Evolutionary conservation across 2,113 vertebrate genomes (phyloP).

Genomic region (Gavialis gangeticus): DNA sequence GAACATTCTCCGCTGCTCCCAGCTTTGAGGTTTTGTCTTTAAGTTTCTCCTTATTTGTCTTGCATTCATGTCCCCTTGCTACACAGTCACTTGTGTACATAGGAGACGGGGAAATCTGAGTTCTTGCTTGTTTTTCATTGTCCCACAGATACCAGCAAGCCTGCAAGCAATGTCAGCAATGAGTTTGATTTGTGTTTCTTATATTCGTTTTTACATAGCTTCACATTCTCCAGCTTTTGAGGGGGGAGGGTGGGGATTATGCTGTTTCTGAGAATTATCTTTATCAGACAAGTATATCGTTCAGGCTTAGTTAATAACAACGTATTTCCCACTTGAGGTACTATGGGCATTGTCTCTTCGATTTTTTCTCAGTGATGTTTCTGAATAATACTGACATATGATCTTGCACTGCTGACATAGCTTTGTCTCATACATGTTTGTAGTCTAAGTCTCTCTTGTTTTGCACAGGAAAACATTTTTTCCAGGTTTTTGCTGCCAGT

Average conservation of each 20-base stretch:
- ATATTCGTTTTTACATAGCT: not conserved
- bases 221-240: not conserved
- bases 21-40: not conserved
- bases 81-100: not conserved
- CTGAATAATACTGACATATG: not conserved
- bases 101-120: not conserved
- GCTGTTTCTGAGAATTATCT: conserved; percentile 7
- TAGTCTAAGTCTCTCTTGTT: not conserved
- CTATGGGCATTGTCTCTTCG: not conserved
- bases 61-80: not conserved
- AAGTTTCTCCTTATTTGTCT: not conserved
- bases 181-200: not conserved
- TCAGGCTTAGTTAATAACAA: not conserved
- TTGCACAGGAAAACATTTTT: not conserved
- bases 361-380: not conserved
- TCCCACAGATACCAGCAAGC: not conserved
- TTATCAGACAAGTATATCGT: not conserved
- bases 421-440: not conserved
- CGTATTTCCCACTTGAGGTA: not conserved
- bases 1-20: not conserved
- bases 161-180: not conserved
- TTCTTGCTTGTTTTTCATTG: not conserved
- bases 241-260: not conserved
- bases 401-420: not conserved
- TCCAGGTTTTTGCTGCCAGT: not conserved